Conservation (phyloP, 1,140 invertebrate genomes). For the Zaprionus capensis region DNA sequence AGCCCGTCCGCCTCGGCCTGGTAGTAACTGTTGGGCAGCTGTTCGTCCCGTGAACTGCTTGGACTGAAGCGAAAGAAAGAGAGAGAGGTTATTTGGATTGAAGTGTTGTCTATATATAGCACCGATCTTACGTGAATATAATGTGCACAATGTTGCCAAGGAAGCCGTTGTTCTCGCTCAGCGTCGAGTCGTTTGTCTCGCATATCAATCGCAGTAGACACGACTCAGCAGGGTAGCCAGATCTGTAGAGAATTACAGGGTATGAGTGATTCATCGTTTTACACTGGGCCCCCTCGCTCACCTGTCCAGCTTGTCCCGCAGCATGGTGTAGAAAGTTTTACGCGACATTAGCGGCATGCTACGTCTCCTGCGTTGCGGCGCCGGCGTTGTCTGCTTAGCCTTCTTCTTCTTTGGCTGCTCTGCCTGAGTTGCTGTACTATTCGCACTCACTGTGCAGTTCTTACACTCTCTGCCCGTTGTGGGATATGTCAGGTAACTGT, state of each 20-base stretch:
- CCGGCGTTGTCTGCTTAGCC: background rate
- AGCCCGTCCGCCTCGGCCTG: slow-evolving; percentile 85
- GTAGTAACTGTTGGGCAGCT: slow-evolving; percentile 85
- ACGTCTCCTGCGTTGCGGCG: slow-evolving; percentile 37
- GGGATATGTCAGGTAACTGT: slow-evolving; percentile 66
- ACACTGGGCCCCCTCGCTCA: background rate
- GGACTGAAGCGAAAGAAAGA: slow-evolving; percentile 79
- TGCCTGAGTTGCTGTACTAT: background rate
- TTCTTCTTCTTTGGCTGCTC: background rate
- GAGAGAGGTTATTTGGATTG: background rate
- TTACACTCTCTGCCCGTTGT: slow-evolving; percentile 44
- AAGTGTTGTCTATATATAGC: background rate
- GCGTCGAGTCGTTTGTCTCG: slow-evolving; percentile 71
- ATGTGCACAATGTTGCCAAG: slow-evolving; percentile 74
- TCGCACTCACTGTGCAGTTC: slow-evolving; percentile 47
- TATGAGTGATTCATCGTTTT: background rate
- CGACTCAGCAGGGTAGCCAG: slow-evolving; percentile 57
- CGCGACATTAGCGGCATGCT: slow-evolving; percentile 55
- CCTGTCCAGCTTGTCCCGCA: slow-evolving; percentile 71
- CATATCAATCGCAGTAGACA: slow-evolving; percentile 77
- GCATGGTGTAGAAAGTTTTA: slow-evolving; percentile 64
- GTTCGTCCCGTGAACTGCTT: slow-evolving; percentile 86
- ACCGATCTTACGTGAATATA: slow-evolving; percentile 60
- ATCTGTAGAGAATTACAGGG: slow-evolving; percentile 26
- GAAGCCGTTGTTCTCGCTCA: slow-evolving; percentile 72